Base-by-base conservation (phyloP, 1,140 invertebrate species). In the Pseudomyrmex pallidus region DNA sequence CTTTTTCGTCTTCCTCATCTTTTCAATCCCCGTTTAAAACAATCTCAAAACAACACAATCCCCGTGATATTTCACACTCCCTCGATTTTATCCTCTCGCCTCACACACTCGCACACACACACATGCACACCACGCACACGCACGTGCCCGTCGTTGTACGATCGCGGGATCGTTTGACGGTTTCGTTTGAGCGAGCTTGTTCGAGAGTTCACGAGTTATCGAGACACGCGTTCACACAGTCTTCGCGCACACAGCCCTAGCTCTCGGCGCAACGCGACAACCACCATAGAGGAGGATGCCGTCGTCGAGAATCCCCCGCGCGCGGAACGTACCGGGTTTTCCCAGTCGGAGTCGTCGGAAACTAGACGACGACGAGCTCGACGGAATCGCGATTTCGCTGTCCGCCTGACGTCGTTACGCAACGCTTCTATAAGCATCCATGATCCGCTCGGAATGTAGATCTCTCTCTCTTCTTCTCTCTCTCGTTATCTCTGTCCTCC, bases 361-460 rank as follows among this genome's bases (percentile, higher is more conserved):
- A 88, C 83, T 77, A 84, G 86, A 80, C 74, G 86, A 68, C 56
- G 64, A 68, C 63, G 74, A 84, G 67, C 57, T 48, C 74, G 76
- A 61, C 86, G 66, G 66, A 85, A 66, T 74, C 85, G 86, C 85
- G 82, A 76, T 87, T 87, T 88, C 85, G 83, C 87, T 82, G 88
- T 87, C 85, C 89, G 86, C 89, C 90, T 91, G 87, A 92, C 89
- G 89, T 74, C 85, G 91, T 94, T 94, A 94, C 93, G 93, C 91
- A 94, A 94, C 90, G 92, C 90, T 94, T 94, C 93, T 94, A 94
- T 94, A 93, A 94, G 92, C 93, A 94, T 94, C 93, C 93, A 91
- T 93, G 93, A 94, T 94, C 93, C 90, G 92, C 92, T 92, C 90
- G 92, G 93, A 94, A 94, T 94, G 92, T 92, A 85, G 84, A 86